Evolutionary conservation across 1,140 invertebrate species (phyloP), one percentile per base, ranked within the genome.

Genomic region (Physella acuta): DNA sequence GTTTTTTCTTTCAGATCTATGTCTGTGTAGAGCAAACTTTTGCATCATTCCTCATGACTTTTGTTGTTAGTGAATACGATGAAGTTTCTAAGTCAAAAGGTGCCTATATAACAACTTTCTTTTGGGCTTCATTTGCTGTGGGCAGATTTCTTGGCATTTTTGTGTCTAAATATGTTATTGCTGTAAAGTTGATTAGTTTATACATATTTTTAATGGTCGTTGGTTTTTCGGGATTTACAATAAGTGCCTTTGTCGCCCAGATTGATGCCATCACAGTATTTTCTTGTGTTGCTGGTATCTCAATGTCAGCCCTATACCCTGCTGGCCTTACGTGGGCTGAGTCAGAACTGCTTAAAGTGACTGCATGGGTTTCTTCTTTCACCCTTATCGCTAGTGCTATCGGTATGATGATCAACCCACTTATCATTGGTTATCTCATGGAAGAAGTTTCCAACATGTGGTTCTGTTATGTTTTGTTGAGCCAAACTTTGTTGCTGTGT

Each of bases 21-120:
- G 75, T 71, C 30, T 72, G 68, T 58, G 70, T 76, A 3, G 77
- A 78, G 63, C 75, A 78, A 55, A 78, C 69, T 2, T 75, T 74
- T 65, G 61, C 72, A 4, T 63, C 71, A 28, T 78, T 68, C 55
- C 37, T 78, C 34, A 65, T 71, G 34, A 73, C 73, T 0, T 78
- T 78, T 72, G 70, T 75, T 33, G 71, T 76, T 1, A 67, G 14
- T 24, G 65, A 67, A 44, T 67, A 67, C 26, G 31, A n/a, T n/a
- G n/a, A 24, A 16, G 53, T 67, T 36, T 37, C 52, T n/a, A 67
- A 67, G 26, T 67, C 64, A 37, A 53, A 66, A 26, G 63, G 52
- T 30, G 64, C 52, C 20, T 56, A 56, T 14, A 67, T 56, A 30
- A 67, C 52, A 4, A 56, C 44, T n/a, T 34, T 67, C 5, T 55